These are phyloP conservation scores for Grallaria varia DNA, from an alignment of 2,113 vertebrate genomes.

Conservation along the genomic window DNA sequence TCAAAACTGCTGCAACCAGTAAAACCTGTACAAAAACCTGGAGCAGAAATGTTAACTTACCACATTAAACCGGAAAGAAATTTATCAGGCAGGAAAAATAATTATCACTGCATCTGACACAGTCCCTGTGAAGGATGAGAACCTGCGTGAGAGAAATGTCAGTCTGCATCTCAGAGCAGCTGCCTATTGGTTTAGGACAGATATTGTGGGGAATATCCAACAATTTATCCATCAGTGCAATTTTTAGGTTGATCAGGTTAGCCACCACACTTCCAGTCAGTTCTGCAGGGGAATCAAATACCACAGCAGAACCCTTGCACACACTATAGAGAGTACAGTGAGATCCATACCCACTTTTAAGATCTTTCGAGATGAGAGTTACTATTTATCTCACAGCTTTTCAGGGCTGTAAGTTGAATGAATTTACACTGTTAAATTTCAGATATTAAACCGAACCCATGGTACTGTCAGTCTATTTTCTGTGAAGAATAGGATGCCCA, in stretches of 20 bases:
- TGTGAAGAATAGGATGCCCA: accelerated
- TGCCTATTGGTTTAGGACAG: neutral
- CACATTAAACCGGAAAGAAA: neutral
- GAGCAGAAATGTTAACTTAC: neutral
- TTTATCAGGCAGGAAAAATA: neutral
- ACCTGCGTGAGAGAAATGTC: neutral
- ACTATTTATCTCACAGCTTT: neutral
- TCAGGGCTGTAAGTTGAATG: neutral
- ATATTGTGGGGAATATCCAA: neutral
- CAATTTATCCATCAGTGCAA: neutral
- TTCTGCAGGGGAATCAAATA: neutral
- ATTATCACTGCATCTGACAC: neutral
- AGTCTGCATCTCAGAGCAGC: neutral
- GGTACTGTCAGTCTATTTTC: neutral
- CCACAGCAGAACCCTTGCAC: neutral
- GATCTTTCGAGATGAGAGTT: neutral
- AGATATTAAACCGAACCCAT: accelerated
- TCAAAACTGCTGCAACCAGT: neutral
- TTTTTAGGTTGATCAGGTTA: neutral
- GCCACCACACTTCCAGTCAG: neutral
- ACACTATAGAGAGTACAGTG: neutral
- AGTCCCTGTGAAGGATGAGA: neutral
- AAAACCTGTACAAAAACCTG: neutral
- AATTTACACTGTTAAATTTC: neutral
- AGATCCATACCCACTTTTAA: neutral